Evolutionary conservation across 2,113 vertebrate species (phyloP).

Genomic region (Narcine bancroftii): DNA sequence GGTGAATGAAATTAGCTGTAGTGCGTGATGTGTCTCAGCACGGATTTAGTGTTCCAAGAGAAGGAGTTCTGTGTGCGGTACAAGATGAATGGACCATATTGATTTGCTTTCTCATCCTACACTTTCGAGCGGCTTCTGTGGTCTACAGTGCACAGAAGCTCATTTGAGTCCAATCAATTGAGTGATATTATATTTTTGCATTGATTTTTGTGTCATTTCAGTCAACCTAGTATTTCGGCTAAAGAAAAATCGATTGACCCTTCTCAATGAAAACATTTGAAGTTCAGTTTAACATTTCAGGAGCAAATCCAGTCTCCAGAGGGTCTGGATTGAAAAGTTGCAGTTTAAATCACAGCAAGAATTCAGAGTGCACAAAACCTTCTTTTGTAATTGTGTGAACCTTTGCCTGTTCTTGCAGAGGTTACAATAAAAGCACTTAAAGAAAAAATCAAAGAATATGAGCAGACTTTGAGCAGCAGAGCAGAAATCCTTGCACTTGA

Average conservation of each 20-base stretch:
- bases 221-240: constrained; percentile 53
- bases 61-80: background rate
- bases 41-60: background rate
- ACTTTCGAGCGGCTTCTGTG: constrained; percentile 49
- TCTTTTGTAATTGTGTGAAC: constrained; percentile 48
- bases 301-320: constrained; percentile 88
- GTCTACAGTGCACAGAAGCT: constrained; percentile 62
- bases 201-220: constrained; percentile 56
- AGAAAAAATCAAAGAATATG: constrained; percentile 96
- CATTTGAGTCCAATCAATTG: constrained; percentile 71
- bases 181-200: constrained; percentile 69
- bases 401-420: constrained; percentile 62
- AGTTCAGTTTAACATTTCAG: constrained; percentile 98
- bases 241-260: constrained; percentile 83
- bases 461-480: constrained; percentile 92
- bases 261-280: constrained; percentile 83
- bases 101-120: constrained; percentile 41
- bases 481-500: constrained; percentile 90
- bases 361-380: constrained; percentile 49
- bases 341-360: constrained; percentile 72
- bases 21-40: background rate
- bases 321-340: constrained; percentile 79
- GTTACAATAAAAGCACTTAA: constrained; percentile 98
- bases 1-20: background rate
- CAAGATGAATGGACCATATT: background rate